Evolutionary conservation across 2,113 vertebrate species (phyloP), one percentile per base, ranked within the genome.

Genomic region (Misgurnus mizolepis): DNA sequence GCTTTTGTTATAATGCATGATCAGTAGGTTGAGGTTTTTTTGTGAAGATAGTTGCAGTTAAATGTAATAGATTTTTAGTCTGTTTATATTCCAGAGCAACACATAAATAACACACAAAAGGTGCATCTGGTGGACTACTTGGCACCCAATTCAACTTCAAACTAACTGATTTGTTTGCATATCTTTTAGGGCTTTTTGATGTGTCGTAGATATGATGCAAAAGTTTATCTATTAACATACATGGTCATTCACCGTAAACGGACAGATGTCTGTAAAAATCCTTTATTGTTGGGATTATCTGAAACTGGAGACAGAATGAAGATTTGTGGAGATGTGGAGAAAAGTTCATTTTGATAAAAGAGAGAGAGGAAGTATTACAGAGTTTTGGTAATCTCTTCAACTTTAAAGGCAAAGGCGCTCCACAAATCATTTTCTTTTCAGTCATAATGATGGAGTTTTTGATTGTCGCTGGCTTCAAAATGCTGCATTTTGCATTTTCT

Each of bases 341-440:
- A 7, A 39, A 0, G 22, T 64, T 49, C 22, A 1, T 11, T 49
- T 14, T 3, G 72, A 27, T 22, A 56, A 3, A 43, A 27, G 58
- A 75, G 27, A n/a, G n/a, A 74, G 71, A 74, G 9, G 11, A 47
- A 62, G 22, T 45, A 62, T 75, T 41, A 47, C 7, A 39, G 4
- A 62, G 58, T 64, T 50, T 73, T 60, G 6, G 43, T 58, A 22
- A 75, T 64, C 22, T 49, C 72, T 61, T 74, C 5, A 64, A 64
- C 14, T 15, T 75, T 75, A 22, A 64, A 34, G 18, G 58, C 18
- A 9, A 64, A 34, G 58, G 27, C 1, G 41, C 47, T 64, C 43
- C 14, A 17, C 22, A 64, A 64, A 62, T 62, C 18, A 75, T 64
- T 75, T 75, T 75, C 8, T 15, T 75, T 75, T 75, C 58, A 14